Conservation (phyloP, 2,888 invertebrate genomes). For the Euplexia lucipara region DNA sequence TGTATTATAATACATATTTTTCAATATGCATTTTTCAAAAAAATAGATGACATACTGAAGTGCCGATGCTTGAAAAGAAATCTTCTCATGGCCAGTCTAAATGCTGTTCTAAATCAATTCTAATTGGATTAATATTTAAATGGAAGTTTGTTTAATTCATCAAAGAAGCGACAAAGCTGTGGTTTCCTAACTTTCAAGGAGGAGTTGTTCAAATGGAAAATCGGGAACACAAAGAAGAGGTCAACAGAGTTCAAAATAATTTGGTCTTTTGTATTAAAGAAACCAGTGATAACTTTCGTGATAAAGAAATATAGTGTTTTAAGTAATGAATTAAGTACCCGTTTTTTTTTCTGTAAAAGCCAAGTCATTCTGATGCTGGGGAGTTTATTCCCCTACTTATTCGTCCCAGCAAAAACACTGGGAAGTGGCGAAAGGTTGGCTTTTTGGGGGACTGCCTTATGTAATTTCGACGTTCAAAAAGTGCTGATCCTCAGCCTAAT, state of each 20-base stretch:
- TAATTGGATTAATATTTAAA: conserved; percentile 46
- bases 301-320: not conserved
- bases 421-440: too few species aligned
- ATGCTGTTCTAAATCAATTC: conserved; percentile 39
- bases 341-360: not conserved
- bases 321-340: too few species aligned
- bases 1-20: too few species aligned
- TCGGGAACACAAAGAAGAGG: conserved; percentile 45
- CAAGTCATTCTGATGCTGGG: too few species aligned
- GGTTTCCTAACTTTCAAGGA: conserved; percentile 49
- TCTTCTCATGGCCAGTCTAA: not conserved
- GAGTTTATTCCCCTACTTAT: too few species aligned
- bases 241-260: conserved; percentile 44
- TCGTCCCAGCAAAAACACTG: too few species aligned
- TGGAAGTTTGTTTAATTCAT: conserved; percentile 51
- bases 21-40: too few species aligned
- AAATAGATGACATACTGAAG: not conserved
- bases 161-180: conserved; percentile 53
- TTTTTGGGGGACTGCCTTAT: too few species aligned
- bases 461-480: too few species aligned
- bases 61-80: not conserved
- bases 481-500: too few species aligned
- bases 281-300: not conserved
- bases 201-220: conserved; percentile 40
- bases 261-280: conserved; percentile 12